Evolutionary conservation across 2,888 invertebrate genomes (phyloP).

Genomic region (Oscheius myriophilus): DNA sequence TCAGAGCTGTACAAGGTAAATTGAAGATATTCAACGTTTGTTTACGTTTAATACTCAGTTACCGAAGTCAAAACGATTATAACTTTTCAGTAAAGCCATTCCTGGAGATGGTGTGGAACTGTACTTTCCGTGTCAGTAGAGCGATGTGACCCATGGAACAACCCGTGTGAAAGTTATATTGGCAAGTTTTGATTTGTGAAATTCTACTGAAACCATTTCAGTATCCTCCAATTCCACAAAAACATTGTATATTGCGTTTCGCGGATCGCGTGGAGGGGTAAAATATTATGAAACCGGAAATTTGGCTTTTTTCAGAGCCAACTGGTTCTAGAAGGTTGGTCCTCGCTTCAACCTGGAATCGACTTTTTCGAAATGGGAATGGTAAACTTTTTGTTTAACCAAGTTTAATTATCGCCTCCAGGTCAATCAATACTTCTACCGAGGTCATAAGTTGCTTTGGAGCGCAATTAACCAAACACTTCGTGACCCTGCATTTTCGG

Average conservation of each 20-base stretch:
- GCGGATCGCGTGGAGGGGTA: slow-evolving; percentile 44
- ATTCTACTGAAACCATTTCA: slow-evolving; percentile 9
- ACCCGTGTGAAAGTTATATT: slow-evolving; percentile 47
- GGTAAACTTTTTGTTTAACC: slow-evolving; percentile 27
- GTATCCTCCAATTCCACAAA: slow-evolving; percentile 33
- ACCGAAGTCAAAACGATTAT: neutral
- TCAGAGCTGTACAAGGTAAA: slow-evolving; percentile 16
- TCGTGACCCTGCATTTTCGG: slow-evolving; percentile 41
- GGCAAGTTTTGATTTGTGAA: slow-evolving; percentile 3
- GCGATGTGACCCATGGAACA: slow-evolving; percentile 45
- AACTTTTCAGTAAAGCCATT: slow-evolving; percentile 2
- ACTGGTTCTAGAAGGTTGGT: slow-evolving; percentile 62
- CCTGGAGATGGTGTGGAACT: neutral
- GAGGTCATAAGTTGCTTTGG: slow-evolving; percentile 62
- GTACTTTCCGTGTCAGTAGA: slow-evolving; percentile 32
- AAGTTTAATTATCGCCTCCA: slow-evolving; percentile 29
- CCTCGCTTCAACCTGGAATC: slow-evolving; percentile 48
- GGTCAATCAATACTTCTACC: slow-evolving; percentile 64
- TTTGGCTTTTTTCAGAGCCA: slow-evolving; percentile 47
- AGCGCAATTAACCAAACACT: slow-evolving; percentile 43
- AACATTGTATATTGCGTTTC: slow-evolving; percentile 41
- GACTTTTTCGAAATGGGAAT: slow-evolving; percentile 64
- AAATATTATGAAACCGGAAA: neutral
- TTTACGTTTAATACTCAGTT: neutral
- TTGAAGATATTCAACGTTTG: neutral